Base-by-base conservation (phyloP, 2,797 vertebrate species). In the Miichthys miiuy region DNA sequence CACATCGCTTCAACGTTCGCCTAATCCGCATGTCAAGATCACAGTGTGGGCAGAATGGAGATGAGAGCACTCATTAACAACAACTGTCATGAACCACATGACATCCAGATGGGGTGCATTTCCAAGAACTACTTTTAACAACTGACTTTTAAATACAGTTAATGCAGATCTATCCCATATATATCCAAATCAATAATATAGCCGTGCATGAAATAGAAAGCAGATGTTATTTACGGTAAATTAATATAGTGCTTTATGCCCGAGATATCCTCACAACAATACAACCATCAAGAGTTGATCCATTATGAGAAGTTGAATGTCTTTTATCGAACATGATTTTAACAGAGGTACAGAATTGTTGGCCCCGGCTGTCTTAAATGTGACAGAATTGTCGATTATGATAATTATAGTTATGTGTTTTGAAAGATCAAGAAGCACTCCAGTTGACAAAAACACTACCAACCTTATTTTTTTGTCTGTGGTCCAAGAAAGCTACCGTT, bases 341-440 rank as follows among this genome's bases (percentile, higher is more conserved):
- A 56, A 61, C 42, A 72, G 57, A 61, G 25, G 1, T 20, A 30
- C 7, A 6, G 11, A 8, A 25, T 41, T 51, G 16, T 21, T 69
- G 21, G 42, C 44, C 50, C 58, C 30, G 47, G 67, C 52, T 52
- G 30, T 72, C 13, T 34, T 52, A 60, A 27, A 23, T 34, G 51
- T 16, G 1, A n/a, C 52, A 64, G 7, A 70, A 57, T 41, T 18
- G 27, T 6, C 50, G 68, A 63, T 60, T 79, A n/a, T 41, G 30
- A 56, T 34, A 1, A 65, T 64, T 55, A 38, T 64, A 52, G 61
- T 63, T 14, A 58, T 4, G 5, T 34, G 7, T 68, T 72, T 21
- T 52, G 65, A 23, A 74, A 50, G 58, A 71, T 57, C 21, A 64
- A 51, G 62, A 21, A 48, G 58, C 44, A 46, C 48, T 69, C 12